Percentiles rank a stretch among this genome's conserved stretches.
These are phyloP conservation scores for Solea senegalensis DNA, from an alignment of 2,113 vertebrate genomes.

Conservation along the genomic window DNA sequence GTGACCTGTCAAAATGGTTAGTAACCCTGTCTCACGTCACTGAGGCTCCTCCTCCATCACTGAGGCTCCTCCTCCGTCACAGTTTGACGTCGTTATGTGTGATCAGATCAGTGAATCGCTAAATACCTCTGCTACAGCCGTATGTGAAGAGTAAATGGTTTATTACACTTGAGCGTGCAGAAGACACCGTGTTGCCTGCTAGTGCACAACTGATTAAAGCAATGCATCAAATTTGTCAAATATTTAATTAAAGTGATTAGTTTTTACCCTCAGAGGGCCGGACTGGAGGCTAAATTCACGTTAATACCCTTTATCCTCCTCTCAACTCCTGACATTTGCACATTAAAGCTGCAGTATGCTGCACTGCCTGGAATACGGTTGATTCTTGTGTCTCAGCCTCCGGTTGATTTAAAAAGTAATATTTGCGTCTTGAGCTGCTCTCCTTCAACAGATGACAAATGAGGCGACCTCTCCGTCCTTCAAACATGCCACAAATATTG, in stretches of 20 bases:
- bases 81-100: not conserved
- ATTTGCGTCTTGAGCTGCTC: not conserved
- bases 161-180: constrained; percentile 2
- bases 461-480: not conserved
- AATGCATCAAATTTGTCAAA: constrained; percentile 25
- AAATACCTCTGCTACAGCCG: not conserved
- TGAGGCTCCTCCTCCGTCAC: not conserved
- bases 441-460: not conserved
- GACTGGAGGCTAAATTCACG: not conserved
- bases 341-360: not conserved
- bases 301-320: not conserved
- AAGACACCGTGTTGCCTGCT: not conserved
- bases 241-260: constrained; percentile 2
- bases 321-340: not conserved
- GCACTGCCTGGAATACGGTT: not conserved
- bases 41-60: not conserved
- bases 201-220: not conserved
- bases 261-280: not conserved
- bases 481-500: not conserved
- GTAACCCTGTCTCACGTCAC: not conserved
- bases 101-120: not conserved
- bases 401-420: not conserved
- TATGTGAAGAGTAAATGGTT: not conserved
- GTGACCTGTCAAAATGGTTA: too few relatives aligned
- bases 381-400: not conserved